phyloP scores from a whole-genome alignment of 2,797 vertebrate genomes.

The Crocidura indochinensis region DNA sequence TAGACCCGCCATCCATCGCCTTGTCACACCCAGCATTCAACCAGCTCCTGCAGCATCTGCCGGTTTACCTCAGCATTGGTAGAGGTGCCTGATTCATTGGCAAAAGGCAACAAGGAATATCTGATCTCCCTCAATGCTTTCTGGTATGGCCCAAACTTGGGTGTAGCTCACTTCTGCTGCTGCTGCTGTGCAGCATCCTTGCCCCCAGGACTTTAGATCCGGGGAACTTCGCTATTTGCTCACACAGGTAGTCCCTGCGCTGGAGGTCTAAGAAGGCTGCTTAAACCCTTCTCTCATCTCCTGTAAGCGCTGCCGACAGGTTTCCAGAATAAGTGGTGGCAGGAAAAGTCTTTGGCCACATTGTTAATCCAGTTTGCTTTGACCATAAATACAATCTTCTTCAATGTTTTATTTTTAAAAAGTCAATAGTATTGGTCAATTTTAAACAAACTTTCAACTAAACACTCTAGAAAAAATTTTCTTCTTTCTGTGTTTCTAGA shows the following conservation, averaged over 20 bases:
- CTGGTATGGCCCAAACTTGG: slow-evolving; percentile 99
- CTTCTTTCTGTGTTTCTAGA: slow-evolving; percentile 87
- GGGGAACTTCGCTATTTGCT: slow-evolving; percentile 90
- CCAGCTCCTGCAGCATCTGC: slow-evolving; percentile 98
- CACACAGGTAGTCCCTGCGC: slow-evolving; percentile 93
- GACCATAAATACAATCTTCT: slow-evolving; percentile 91
- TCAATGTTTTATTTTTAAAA: slow-evolving; percentile 75
- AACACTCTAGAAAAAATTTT: slow-evolving; percentile 79
- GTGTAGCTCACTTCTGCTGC: slow-evolving; percentile 93
- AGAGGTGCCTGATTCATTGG: slow-evolving; percentile 94
- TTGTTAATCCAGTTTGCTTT: slow-evolving; percentile 92
- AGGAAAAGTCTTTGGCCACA: slow-evolving; percentile 99
- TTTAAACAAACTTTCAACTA: slow-evolving; percentile 89
- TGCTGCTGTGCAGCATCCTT: slow-evolving; percentile 93
- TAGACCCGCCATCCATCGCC: too few relatives aligned
- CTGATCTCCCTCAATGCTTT: slow-evolving; percentile 97
- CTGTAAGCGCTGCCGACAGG: slow-evolving; percentile 97
- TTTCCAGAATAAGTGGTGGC: slow-evolving; percentile 98
- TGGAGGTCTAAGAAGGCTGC: slow-evolving; percentile 96
- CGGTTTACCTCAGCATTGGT: slow-evolving; percentile 95
- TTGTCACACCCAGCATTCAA: slow-evolving; percentile 98
- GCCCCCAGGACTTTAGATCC: slow-evolving; percentile 89
- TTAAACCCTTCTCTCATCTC: slow-evolving; percentile 99
- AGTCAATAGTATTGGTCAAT: slow-evolving; percentile 83
- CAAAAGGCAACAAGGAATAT: slow-evolving; percentile 98